Evolutionary conservation across 1,140 invertebrate species (phyloP).

Genomic region (Tigriopus japonicus): DNA sequence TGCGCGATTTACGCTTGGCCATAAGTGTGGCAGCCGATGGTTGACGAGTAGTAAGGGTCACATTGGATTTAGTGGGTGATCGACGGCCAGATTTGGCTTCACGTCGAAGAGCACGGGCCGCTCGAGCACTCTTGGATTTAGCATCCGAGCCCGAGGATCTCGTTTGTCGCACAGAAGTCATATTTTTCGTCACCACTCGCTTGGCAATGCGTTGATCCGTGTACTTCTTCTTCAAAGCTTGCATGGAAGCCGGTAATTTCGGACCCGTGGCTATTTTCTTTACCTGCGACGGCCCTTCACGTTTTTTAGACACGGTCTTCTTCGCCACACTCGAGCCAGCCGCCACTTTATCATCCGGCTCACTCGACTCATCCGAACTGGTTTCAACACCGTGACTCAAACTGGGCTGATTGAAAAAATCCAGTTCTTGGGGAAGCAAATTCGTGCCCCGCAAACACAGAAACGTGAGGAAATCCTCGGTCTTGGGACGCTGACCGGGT

Average conservation of each 20-base stretch:
- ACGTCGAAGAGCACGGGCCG: neutral
- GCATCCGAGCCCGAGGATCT: neutral
- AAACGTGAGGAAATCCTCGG: constrained; percentile 76
- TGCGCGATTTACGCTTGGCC: constrained; percentile 4
- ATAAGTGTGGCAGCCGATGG: constrained; percentile 2
- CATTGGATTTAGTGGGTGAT: neutral
- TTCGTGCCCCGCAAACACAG: constrained; percentile 56
- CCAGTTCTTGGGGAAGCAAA: neutral
- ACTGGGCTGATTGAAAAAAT: neutral
- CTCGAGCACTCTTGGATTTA: neutral
- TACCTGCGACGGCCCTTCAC: neutral
- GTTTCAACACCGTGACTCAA: neutral
- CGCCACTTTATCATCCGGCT: neutral
- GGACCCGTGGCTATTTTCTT: neutral
- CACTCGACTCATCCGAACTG: neutral
- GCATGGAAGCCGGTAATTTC: neutral
- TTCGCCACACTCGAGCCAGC: neutral
- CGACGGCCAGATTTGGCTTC: neutral
- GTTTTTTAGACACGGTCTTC: neutral
- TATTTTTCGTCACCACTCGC: neutral
- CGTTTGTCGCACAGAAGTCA: neutral
- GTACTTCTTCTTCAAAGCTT: constrained; percentile 10
- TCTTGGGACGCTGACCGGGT: constrained; percentile 41
- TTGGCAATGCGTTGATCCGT: neutral
- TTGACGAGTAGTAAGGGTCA: neutral